These are phyloP conservation scores for Centropus unirufus DNA, from an alignment of 2,113 vertebrate genomes.

Conservation along the genomic window DNA sequence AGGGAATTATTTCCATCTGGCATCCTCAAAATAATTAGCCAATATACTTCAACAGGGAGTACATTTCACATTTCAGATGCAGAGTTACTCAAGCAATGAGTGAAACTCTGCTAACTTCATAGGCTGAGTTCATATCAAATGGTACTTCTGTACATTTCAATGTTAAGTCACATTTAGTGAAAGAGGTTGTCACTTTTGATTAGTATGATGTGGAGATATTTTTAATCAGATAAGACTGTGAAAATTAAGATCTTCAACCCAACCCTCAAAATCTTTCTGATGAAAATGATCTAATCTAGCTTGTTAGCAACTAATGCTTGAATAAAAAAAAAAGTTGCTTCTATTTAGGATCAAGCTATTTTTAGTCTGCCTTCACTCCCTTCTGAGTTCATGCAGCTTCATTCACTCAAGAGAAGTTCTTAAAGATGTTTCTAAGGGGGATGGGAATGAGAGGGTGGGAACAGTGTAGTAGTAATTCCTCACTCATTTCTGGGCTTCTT, in stretches of 20 bases:
- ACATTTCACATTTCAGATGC: not conserved
- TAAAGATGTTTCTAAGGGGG: not conserved
- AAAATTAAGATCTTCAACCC: not conserved
- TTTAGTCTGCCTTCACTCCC: not conserved
- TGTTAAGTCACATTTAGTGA: not conserved
- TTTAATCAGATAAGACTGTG: not conserved
- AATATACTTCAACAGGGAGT: not conserved
- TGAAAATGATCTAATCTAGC: not conserved
- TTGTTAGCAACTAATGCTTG: not conserved
- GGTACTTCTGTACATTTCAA: not conserved
- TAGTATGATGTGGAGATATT: not conserved
- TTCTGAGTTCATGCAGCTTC: conserved; percentile 15
- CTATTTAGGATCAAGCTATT: not conserved
- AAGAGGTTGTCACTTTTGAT: not conserved
- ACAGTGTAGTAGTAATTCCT: not conserved
- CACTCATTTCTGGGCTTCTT: not conserved
- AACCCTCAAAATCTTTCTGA: not conserved
- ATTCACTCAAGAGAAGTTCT: not conserved
- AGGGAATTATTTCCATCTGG: conserved; percentile 15
- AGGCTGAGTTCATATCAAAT: not conserved
- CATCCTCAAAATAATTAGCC: conserved; percentile 10
- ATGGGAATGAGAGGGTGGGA: not conserved
- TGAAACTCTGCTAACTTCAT: not conserved
- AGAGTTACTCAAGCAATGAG: not conserved
- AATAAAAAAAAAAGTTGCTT: not conserved